Conservation (phyloP, 1,140 invertebrate genomes). For the Ceratina calcarata region DNA sequence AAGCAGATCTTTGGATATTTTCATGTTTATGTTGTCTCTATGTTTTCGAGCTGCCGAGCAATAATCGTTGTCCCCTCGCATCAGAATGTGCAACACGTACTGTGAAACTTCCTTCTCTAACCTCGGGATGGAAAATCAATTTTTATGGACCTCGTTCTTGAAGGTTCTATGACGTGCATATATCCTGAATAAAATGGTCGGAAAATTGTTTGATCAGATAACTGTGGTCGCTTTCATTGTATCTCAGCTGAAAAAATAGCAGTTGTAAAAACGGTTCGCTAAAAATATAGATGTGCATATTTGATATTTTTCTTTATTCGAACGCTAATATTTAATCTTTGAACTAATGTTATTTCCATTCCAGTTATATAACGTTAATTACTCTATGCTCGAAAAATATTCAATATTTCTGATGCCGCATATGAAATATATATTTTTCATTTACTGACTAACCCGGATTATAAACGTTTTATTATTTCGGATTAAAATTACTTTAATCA, state of each 20-base stretch:
- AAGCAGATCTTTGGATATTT: too few relatives aligned
- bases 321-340: too few relatives aligned
- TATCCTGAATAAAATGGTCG: background rate
- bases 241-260: too few relatives aligned
- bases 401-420: background rate
- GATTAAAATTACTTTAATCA: background rate
- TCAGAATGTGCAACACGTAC: background rate
- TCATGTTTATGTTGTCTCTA: too few relatives aligned
- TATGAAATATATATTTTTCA: too few relatives aligned
- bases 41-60: background rate
- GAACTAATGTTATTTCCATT: background rate
- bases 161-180: background rate
- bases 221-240: too few relatives aligned
- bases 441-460: too few relatives aligned
- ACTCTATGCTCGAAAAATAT: background rate
- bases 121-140: conserved; percentile 14
- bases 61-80: conserved; percentile 5
- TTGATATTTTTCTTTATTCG: too few relatives aligned
- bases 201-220: background rate
- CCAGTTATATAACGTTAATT: too few relatives aligned
- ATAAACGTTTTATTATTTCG: too few relatives aligned
- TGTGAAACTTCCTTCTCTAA: background rate
- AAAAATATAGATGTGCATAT: too few relatives aligned
- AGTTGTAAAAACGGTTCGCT: too few relatives aligned
- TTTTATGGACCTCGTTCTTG: background rate